These are phyloP conservation scores for Haliaeetus leucogaster DNA, from an alignment of 2,113 vertebrate species.

Conservation along the genomic window DNA sequence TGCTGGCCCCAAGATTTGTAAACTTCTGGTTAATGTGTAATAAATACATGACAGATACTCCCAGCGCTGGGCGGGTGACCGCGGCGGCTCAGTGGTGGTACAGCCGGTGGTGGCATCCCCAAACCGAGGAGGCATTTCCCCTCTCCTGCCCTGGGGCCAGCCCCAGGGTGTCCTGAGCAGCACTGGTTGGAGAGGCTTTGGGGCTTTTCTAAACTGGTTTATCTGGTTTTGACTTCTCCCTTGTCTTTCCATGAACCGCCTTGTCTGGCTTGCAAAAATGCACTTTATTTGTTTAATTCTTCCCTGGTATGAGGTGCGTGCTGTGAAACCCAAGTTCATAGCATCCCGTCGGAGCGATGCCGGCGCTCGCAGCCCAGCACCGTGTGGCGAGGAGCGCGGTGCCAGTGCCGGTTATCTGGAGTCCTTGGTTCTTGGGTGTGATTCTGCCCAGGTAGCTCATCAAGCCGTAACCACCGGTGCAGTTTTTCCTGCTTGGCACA, in stretches of 20 bases:
- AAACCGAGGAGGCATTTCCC: not conserved
- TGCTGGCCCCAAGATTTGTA: conserved; percentile 42
- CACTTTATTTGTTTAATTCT: not conserved
- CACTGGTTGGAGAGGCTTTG: not conserved
- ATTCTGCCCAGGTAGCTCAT: not conserved
- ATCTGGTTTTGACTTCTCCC: not conserved
- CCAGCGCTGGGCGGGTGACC: not conserved
- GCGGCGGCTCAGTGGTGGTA: not conserved
- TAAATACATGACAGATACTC: not conserved
- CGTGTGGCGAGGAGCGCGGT: accelerated
- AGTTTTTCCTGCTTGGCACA: not conserved
- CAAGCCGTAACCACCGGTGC: not conserved
- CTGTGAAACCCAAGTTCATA: not conserved
- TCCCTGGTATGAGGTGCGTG: not conserved
- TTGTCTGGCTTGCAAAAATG: not conserved
- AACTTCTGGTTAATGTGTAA: conserved; percentile 61
- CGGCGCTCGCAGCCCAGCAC: not conserved
- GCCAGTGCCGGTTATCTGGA: accelerated
- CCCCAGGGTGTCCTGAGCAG: not conserved
- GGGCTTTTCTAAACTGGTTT: conserved; percentile 15
- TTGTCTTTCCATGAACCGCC: accelerated
- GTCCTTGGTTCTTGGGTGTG: not conserved
- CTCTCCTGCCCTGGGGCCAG: not conserved
- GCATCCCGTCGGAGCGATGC: accelerated
- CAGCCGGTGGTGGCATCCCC: not conserved